phyloP scores from a whole-genome alignment of 1,140 invertebrate species.

The Hyles vespertilio region DNA sequence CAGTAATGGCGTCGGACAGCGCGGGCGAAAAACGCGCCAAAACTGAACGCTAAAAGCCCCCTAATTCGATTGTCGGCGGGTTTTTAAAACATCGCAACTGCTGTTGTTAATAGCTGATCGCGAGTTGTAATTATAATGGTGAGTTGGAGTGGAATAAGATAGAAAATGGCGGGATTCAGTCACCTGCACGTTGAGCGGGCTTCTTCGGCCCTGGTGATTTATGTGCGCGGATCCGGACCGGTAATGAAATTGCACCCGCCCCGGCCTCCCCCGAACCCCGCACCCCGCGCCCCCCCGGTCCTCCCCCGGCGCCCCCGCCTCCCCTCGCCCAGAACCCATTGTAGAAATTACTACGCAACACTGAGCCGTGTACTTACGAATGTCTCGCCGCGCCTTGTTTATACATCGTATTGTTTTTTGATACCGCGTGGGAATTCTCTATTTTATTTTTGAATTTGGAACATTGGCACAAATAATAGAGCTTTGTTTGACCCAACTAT shows the following conservation, averaged over 20 bases:
- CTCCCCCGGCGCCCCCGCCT: constrained; percentile 4
- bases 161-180: constrained; percentile 61
- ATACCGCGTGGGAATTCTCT: constrained; percentile 20
- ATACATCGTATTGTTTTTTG: not conserved
- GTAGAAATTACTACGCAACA: constrained; percentile 73
- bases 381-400: constrained; percentile 11
- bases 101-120: constrained; percentile 27
- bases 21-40: constrained; percentile 64
- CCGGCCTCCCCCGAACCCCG: constrained; percentile 27
- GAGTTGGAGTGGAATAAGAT: constrained; percentile 63
- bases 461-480: too few relatives aligned
- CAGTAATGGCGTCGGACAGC: constrained; percentile 67
- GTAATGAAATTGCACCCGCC: constrained; percentile 75
- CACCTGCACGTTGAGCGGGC: constrained; percentile 58
- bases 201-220: constrained; percentile 75
- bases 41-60: constrained; percentile 71
- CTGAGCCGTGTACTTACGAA: constrained; percentile 44
- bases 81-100: constrained; percentile 15
- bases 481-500: too few relatives aligned
- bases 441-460: constrained; percentile 11
- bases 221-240: constrained; percentile 76
- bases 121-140: constrained; percentile 62
- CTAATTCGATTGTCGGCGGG: constrained; percentile 68
- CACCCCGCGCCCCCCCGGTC: constrained; percentile 9
- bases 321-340: constrained; percentile 49